Evolutionary conservation across 2,888 invertebrate genomes (phyloP), one percentile per base, ranked within the genome.

Genomic region (Drosophila flavopinicola): DNA sequence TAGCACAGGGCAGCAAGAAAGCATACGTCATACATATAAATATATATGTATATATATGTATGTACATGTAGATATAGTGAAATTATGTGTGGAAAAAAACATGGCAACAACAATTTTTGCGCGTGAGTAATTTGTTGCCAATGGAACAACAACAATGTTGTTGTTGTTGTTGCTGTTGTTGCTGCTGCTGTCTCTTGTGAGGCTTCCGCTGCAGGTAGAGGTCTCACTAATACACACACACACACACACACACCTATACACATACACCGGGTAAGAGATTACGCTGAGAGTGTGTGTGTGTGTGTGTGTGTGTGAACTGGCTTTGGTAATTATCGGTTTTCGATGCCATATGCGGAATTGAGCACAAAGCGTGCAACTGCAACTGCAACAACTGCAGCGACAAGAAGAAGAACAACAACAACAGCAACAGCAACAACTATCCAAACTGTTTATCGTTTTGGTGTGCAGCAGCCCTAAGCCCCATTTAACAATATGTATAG

Each of bases 321-420:
- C 66, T 80, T 80, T 72, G 84, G 84, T 71, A 85, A 85, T 88
- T 88, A 88, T 86, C 82, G 80, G 87, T 74, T 80, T 87, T 88
- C 75, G 87, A 85, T 84, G 88, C 88, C 85, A 88, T 88, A 87
- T 88, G 84, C 84, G 73, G 70, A 70, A 69, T 70, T 76, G 66
- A 66, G 76, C 59, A 58, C 75, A 64, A 48, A 63, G 63, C 70
- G 63, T 70, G 71, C 59, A 60, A 60, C 57, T 53, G 74, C 60
- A 69, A 29, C 30, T 38, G 29, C 60, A 39, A 24, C 59, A 33
- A 9, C 68, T n/a, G n/a, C n/a, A n/a, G n/a, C n/a, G n/a, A n/a
- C n/a, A n/a, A n/a, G n/a, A n/a, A n/a, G n/a, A n/a, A n/a, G n/a
- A 39, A 59, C 39, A 39, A 24, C 56, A 39, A 52, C 51, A 32